These are phyloP conservation scores for Brachionus plicatilis DNA, from an alignment of 1,140 invertebrate genomes.

Conservation along the genomic window DNA sequence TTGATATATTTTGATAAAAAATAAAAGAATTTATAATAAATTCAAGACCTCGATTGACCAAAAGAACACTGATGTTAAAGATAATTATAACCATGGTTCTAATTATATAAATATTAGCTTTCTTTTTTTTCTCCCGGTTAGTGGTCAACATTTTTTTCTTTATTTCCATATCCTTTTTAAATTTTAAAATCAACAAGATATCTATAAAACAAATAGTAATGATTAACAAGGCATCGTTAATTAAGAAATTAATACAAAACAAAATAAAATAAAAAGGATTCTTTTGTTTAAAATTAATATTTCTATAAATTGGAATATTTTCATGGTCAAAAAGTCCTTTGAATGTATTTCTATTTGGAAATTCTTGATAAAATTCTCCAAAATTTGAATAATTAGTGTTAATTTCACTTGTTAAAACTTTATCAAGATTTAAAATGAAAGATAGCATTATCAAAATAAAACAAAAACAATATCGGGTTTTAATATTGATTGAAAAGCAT, in stretches of 20 bases:
- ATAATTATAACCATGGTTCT: neutral
- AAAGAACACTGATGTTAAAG: neutral
- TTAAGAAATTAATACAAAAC: neutral
- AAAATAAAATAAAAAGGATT: neutral
- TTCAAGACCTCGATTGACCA: neutral
- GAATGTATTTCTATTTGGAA: neutral
- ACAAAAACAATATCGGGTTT: neutral
- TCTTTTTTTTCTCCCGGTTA: neutral
- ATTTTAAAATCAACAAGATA: neutral
- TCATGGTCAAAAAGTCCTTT: neutral
- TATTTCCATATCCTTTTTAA: neutral
- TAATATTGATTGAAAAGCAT: neutral
- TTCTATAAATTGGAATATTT: neutral
- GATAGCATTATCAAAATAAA: neutral
- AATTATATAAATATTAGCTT: neutral
- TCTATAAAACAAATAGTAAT: neutral
- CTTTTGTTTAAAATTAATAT: neutral
- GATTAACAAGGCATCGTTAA: neutral
- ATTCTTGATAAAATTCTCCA: neutral
- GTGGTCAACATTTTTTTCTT: neutral
- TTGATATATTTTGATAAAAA: neutral
- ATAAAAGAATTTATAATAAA: neutral
- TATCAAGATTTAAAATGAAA: neutral
- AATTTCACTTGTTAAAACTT: neutral
- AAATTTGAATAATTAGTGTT: neutral